Evolutionary conservation across 2,888 invertebrate species (phyloP), one percentile per base, ranked within the genome.

Genomic region (Tryphoninae sp.): DNA sequence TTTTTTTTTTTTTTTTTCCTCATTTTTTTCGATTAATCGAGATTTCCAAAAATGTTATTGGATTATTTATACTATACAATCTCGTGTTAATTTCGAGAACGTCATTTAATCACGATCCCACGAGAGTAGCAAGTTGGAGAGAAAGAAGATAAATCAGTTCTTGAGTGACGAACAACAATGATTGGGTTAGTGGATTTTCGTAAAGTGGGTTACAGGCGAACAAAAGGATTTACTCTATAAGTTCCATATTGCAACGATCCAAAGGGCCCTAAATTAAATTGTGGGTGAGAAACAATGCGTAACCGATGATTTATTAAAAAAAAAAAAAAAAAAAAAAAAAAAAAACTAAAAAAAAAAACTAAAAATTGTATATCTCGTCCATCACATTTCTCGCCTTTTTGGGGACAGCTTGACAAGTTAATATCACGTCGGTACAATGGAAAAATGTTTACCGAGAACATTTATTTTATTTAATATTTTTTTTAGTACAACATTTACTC

Each of bases 291-390:
- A 62, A 22, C 33, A 51, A 51, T 33, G 23, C 62, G 40, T 40
- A 64, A 22, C 23, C 55, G 9, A 42, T 55, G 53, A 67, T 67
- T 49, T 42, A 23, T 40, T 64, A 55, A 19, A 19, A 19, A 19
- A 19, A 19, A 19, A 19, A 19, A 19, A 58, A 74, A 0, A 51
- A 11, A 11, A 45, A 19, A 45, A 58, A 65, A 19, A 19, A 19
- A 19, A 19, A 19, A 19, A 19, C n/a, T n/a, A 19, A 19, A 58
- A 74, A 0, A 51, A 11, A 11, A 45, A 19, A 45, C n/a, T n/a
- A 58, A 65, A 58, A 75, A 49, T 26, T 75, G 65, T 75, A 65
- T 75, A 65, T 75, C 65, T 59, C 55, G 55, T 65, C 26, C 45
- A 45, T 58, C 65, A 58, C 58, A 2, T 58, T 65, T 65, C 13